Base-by-base conservation (phyloP, 2,113 vertebrate species). In the Fulica atra region DNA sequence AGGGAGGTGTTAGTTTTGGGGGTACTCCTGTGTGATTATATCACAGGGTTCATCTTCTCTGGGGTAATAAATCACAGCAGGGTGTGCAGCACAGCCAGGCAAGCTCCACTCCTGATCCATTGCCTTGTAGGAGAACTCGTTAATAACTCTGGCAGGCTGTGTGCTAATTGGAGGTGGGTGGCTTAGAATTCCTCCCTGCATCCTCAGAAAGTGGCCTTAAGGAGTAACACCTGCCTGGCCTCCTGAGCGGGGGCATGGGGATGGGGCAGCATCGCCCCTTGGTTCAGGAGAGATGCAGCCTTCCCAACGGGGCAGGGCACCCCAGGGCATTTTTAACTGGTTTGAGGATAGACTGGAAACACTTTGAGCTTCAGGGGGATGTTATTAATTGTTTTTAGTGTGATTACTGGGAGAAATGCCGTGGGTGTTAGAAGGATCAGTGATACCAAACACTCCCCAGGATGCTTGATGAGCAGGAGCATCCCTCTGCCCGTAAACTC, bases 91-190 rank as follows among this genome's bases (percentile, higher is more conserved):
- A 16, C 9, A 80, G 86, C 76, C 84, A 25, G 7, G 63, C 86
- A 93, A 78, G 80, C 92, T 63, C 72, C 56, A 51, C 78, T 88
- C 94, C 81, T 92, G 95, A 88, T 95, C 48, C 44, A 85, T 94
- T 91, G 82, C 82, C n/a, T 86, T 69, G 92, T 54, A 78, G 57
- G 28, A 91, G 74, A 91, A 51, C 81, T 96, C 79, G 13, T 97
- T 93, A 95, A 86, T 94, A 95, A 95, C 96, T 46, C 50, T 84
- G 71, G 44, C 95, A 92, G 91, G 81, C 94, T 90, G 90, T 86
- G 53, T 96, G 33, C 91, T 87, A 11, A 28, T 29, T 82, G 88
- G 68, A 92, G 82, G 86, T 57, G 82, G 50, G 94, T 90, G n/a
- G 70, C 66, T 82, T 46, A 42, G 60, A 48, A 82, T 86, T 63